Evolutionary conservation across 2,888 invertebrate species (phyloP), one percentile per base, ranked within the genome.

Genomic region (Physocephala rufipes): DNA sequence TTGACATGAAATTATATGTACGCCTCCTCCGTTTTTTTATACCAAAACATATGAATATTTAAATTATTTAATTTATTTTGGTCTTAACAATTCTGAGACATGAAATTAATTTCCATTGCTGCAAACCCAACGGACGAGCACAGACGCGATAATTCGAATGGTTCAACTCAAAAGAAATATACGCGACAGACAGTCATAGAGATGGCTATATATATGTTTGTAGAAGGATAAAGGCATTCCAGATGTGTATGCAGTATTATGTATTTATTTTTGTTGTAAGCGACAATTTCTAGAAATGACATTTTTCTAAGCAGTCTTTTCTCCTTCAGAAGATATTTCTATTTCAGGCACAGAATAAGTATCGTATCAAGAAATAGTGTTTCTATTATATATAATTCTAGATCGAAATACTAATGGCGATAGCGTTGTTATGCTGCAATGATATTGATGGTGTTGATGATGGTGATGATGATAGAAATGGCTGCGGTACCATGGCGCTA

Each of bases 1-100:
- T 21, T 62, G 30, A 61, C 61, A 62, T 47, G 36, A 47, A 63
- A 63, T 63, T 63, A 63, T n/a, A 63, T 47, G 24, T 63, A 15
- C n/a, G 45, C 47, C 26, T 9, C 45, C 45, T 9, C 45, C 45
- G 24, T 55, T 21, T 26, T 21, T 19, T n/a, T n/a, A 21, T 5
- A 26, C 13, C n/a, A 55, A 15, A 13, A n/a, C 55, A 21, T 26
- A 21, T 55, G 21, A 55, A 55, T 24, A n/a, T n/a, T n/a, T n/a
- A n/a, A n/a, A n/a, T n/a, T n/a, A 55, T 24, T 58, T 28, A 58
- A 26, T 58, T 58, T 58, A 24, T 47, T 47, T 13, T 3, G 9
- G 21, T 47, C 47, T 15, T 16, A 19, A 65, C 49, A 12, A 51
- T 24, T 43, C 67, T 21, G 19, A 21, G 67, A 45, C 67, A 67